Percentiles rank a stretch among this genome's conserved stretches.
Evolutionary conservation across 35 echinoderm and acorn worm species (phyloP).

Genomic region (Hemicentrotus pulcherrimus): DNA sequence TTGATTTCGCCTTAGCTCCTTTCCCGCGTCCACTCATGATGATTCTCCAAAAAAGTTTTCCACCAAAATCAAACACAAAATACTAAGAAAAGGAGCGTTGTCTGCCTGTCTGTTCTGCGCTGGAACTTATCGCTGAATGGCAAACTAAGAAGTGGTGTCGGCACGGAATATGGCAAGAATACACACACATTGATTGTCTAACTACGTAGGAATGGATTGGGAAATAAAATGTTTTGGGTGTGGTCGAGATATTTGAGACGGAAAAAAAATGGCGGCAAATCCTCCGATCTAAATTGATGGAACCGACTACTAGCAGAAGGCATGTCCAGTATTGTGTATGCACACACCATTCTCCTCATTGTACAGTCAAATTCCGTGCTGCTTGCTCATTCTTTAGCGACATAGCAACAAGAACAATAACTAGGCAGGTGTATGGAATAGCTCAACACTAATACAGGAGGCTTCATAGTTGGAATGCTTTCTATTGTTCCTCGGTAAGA

Average conservation of each 20-base stretch:
- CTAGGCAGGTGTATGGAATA: neutral
- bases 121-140: neutral
- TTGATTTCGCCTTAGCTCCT: conserved; percentile 30
- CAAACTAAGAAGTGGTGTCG: neutral
- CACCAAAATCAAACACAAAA: neutral
- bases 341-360: neutral
- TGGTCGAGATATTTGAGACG: neutral
- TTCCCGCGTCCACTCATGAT: conserved; percentile 64
- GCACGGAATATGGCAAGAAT: too few species aligned
- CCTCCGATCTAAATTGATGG: too few species aligned
- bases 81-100: neutral
- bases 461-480: neutral
- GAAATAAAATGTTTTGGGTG: neutral
- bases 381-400: neutral
- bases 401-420: neutral
- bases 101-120: neutral
- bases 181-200: neutral
- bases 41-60: neutral
- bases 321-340: too few species aligned
- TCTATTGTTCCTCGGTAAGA: neutral
- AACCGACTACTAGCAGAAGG: too few species aligned
- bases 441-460: neutral
- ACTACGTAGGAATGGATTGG: neutral
- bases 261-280: neutral
- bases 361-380: neutral